These are phyloP conservation scores for Limenitis camilla DNA, from an alignment of 2,888 invertebrate genomes.

Conservation along the genomic window DNA sequence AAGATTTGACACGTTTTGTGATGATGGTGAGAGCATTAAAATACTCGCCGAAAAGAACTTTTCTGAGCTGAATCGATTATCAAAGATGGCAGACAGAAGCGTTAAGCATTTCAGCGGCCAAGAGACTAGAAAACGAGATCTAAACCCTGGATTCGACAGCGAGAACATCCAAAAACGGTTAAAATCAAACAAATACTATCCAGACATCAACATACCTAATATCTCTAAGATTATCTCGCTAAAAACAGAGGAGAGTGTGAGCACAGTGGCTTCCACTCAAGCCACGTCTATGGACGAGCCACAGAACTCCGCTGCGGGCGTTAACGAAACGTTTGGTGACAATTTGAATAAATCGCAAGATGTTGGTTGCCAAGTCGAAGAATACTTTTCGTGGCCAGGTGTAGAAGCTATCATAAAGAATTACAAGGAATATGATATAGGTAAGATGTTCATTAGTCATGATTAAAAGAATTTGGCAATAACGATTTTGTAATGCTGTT, in stretches of 20 bases:
- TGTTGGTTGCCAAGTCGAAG: constrained; percentile 42
- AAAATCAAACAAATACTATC: constrained; percentile 36
- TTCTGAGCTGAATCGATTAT: constrained; percentile 58
- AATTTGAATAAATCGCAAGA: constrained; percentile 32
- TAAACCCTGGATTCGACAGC: constrained; percentile 61
- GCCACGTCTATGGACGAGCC: constrained; percentile 67
- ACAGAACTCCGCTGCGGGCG: constrained; percentile 47
- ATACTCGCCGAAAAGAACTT: constrained; percentile 64
- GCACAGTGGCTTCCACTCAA: constrained; percentile 34
- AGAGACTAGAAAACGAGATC: constrained; percentile 48
- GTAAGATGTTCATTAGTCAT: constrained; percentile 38
- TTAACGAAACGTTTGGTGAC: constrained; percentile 33
- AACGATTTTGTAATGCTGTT: too few species aligned
- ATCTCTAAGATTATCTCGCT: constrained; percentile 59
- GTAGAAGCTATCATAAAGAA: constrained; percentile 63
- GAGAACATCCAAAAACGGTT: constrained; percentile 49
- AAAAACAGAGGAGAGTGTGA: constrained; percentile 42
- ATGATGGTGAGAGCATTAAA: constrained; percentile 50
- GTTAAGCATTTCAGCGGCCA: constrained; percentile 59
- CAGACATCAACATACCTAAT: constrained; percentile 57
- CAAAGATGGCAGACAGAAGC: constrained; percentile 65
- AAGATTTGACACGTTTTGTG: constrained; percentile 42
- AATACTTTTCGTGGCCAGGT: constrained; percentile 60
- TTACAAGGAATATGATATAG: constrained; percentile 70
- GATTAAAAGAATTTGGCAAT: too few species aligned